Evolutionary conservation across 2,888 invertebrate genomes (phyloP).

Genomic region (Oscheius sp.): DNA sequence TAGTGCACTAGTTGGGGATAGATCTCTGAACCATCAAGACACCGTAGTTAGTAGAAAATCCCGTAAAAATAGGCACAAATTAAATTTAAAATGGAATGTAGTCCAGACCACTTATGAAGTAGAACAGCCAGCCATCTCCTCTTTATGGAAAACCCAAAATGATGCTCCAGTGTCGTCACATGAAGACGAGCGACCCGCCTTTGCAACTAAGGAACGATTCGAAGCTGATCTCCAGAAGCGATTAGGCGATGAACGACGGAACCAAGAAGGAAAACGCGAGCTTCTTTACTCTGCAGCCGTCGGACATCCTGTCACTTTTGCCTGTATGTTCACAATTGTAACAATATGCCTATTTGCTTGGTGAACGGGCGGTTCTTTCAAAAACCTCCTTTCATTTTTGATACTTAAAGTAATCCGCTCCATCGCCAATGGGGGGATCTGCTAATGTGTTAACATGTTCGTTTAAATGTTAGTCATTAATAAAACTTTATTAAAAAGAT

Average conservation of each 20-base stretch:
- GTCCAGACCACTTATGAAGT: slow-evolving; percentile 23
- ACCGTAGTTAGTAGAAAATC: slow-evolving; percentile 11
- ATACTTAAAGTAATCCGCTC: neutral
- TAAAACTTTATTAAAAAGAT: slow-evolving; percentile 10
- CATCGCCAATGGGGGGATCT: slow-evolving; percentile 22
- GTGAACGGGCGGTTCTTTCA: slow-evolving; percentile 3
- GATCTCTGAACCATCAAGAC: neutral
- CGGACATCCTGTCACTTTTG: slow-evolving; percentile 48
- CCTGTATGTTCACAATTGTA: slow-evolving; percentile 39
- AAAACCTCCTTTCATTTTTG: neutral
- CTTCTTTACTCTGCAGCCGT: slow-evolving; percentile 45
- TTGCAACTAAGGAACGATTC: slow-evolving; percentile 43
- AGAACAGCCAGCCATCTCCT: neutral
- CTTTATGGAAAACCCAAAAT: slow-evolving; percentile 18
- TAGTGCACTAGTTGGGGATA: slow-evolving; percentile 33
- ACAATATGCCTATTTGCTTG: slow-evolving; percentile 16
- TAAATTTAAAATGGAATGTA: slow-evolving; percentile 25
- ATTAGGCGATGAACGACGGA: slow-evolving; percentile 42
- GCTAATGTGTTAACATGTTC: slow-evolving; percentile 21
- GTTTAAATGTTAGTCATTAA: slow-evolving; percentile 14
- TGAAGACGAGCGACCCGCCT: slow-evolving; percentile 40
- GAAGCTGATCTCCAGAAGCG: slow-evolving; percentile 47
- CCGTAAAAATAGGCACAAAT: slow-evolving; percentile 27
- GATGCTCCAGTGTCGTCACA: slow-evolving; percentile 33
- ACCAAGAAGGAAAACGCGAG: slow-evolving; percentile 45